phyloP scores from a whole-genome alignment of 1,140 invertebrate genomes.

The Drosophila melanogaster region Release_6_plus_ISO1_MT NT_033779.5:16988501-16989000 shows the following conservation, averaged over 20 bases:
- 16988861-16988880: conserved; percentile 13
- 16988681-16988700: conserved; percentile 72
- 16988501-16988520: conserved; percentile 49
- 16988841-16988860: conserved; percentile 21
- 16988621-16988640: conserved; percentile 36
- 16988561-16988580: conserved; percentile 40
- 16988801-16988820: conserved; percentile 7
- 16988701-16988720: conserved; percentile 65
- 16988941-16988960: too few species aligned
- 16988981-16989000: too few species aligned
- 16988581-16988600: conserved; percentile 1
- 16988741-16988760: conserved; percentile 69
- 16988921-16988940: too few species aligned
- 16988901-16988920: too few species aligned
- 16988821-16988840: conserved; percentile 16
- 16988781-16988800: background rate
- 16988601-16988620: conserved; percentile 15
- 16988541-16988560: conserved; percentile 68
- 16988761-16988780: conserved; percentile 40
- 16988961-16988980: too few species aligned
- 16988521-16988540: conserved; percentile 45
- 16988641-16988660: conserved; percentile 25
- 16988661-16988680: conserved; percentile 22
- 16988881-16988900: background rate
- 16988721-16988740: conserved; percentile 69